phyloP scores from a whole-genome alignment of 2,888 invertebrate genomes.

The Auanema sp. region DNA sequence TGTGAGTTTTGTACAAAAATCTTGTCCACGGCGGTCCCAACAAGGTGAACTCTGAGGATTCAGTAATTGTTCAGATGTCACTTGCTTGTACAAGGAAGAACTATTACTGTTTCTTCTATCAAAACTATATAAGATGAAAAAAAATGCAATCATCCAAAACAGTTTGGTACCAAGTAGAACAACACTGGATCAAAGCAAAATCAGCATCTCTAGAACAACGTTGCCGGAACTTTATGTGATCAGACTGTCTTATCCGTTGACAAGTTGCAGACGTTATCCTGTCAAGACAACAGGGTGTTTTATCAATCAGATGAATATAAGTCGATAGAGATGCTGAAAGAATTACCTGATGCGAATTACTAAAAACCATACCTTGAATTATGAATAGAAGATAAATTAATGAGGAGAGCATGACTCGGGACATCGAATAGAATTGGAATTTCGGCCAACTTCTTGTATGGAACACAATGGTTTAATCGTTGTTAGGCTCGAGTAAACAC shows the following conservation, averaged over 20 bases:
- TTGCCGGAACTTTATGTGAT: conserved; percentile 35
- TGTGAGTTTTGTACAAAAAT: conserved; percentile 35
- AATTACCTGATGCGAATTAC: not conserved
- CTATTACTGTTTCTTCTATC: conserved; percentile 25
- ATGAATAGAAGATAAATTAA: not conserved
- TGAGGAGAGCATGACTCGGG: conserved; percentile 2
- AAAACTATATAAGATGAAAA: conserved; percentile 28
- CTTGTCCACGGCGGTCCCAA: conserved; percentile 32
- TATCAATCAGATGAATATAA: conserved; percentile 28
- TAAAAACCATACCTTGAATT: not conserved
- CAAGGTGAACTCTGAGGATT: conserved; percentile 37
- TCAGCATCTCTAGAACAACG: conserved; percentile 53
- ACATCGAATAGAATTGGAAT: conserved; percentile 7
- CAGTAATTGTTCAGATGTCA: conserved; percentile 29
- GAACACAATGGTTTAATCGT: conserved; percentile 13
- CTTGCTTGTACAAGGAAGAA: conserved; percentile 20
- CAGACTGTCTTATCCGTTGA: conserved; percentile 37
- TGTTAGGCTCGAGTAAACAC: conserved; percentile 16
- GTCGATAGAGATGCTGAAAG: not conserved
- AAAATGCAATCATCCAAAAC: not conserved
- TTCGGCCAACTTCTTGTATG: conserved; percentile 13
- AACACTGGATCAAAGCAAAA: conserved; percentile 60
- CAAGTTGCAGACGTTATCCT: conserved; percentile 54
- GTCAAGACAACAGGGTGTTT: conserved; percentile 60
- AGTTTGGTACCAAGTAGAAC: conserved; percentile 47